Evolutionary conservation across 2,888 invertebrate genomes (phyloP).

Genomic region (Napeogenes inachia): DNA sequence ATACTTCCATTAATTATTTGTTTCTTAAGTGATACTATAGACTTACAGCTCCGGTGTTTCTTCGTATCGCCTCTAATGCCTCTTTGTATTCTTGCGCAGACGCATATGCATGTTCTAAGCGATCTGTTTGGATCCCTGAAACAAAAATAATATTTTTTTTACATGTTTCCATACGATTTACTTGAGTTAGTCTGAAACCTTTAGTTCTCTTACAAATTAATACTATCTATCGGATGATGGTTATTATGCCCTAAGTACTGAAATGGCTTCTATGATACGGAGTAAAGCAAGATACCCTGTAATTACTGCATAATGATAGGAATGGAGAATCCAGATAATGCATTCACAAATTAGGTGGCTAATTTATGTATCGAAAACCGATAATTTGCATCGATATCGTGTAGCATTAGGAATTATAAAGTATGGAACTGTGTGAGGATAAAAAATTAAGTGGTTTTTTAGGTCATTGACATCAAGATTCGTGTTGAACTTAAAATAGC

Average conservation of each 20-base stretch:
- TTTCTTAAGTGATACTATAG: background rate
- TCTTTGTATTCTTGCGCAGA: conserved; percentile 70
- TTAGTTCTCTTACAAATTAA: no score
- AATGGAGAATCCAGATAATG: conserved; percentile 24
- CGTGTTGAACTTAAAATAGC: conserved; percentile 7
- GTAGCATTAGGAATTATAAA: conserved; percentile 27
- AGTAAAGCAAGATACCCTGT: conserved; percentile 16
- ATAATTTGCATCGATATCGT: conserved; percentile 34
- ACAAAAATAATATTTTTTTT: conserved; percentile 32
- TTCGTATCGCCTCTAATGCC: conserved; percentile 62
- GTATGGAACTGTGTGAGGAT: conserved; percentile 29
- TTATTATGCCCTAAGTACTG: background rate
- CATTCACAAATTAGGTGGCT: conserved; percentile 35
- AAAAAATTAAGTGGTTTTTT: conserved; percentile 25
- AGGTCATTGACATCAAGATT: conserved; percentile 29
- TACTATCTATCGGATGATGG: no score
- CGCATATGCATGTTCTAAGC: conserved; percentile 55
- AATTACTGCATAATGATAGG: conserved; percentile 27
- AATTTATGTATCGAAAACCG: conserved; percentile 36
- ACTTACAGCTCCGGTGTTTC: conserved; percentile 67
- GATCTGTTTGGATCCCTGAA: conserved; percentile 60
- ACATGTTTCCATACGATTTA: no score
- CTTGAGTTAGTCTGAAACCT: no score
- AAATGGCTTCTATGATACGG: background rate
- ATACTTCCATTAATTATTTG: no score